These are phyloP conservation scores for Cataglyphis livida DNA, from an alignment of 2,888 invertebrate species.

Conservation along the genomic window DNA sequence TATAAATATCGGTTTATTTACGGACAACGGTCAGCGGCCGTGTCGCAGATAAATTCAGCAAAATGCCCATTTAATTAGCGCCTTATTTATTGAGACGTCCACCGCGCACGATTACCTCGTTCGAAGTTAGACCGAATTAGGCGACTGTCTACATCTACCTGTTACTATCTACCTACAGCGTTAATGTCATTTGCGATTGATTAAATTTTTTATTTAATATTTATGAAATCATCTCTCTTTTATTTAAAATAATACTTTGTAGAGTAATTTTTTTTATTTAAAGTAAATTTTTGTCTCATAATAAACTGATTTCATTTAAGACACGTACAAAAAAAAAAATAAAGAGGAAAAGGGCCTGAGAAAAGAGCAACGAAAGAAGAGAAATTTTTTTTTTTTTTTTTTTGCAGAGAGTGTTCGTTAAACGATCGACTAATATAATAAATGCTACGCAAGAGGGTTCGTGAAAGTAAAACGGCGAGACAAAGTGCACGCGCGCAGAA, in stretches of 20 bases:
- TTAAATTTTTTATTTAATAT: background rate
- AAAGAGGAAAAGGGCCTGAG: background rate
- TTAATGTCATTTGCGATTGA: background rate
- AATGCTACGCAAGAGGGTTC: constrained; percentile 50
- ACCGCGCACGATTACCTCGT: constrained; percentile 55
- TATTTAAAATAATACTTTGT: background rate
- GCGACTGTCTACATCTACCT: background rate
- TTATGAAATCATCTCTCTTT: background rate
- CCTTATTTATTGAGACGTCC: constrained; percentile 85
- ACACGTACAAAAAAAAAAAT: background rate
- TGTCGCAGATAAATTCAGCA: constrained; percentile 82
- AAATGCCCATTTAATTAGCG: constrained; percentile 85
- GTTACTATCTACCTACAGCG: too few species aligned
- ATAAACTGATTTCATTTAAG: too few species aligned
- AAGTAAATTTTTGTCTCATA: too few species aligned
- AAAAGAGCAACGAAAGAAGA: constrained; percentile 44
- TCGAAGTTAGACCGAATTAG: constrained; percentile 29
- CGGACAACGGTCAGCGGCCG: constrained; percentile 74
- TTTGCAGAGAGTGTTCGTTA: constrained; percentile 66
- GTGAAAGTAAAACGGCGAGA: constrained; percentile 70
- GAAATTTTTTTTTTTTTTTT: background rate
- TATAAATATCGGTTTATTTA: constrained; percentile 84
- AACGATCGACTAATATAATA: constrained; percentile 67
- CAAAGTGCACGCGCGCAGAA: constrained; percentile 55
- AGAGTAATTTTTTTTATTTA: too few species aligned